These are phyloP conservation scores for Dione juno DNA, from an alignment of 2,888 invertebrate genomes.

Conservation along the genomic window DNA sequence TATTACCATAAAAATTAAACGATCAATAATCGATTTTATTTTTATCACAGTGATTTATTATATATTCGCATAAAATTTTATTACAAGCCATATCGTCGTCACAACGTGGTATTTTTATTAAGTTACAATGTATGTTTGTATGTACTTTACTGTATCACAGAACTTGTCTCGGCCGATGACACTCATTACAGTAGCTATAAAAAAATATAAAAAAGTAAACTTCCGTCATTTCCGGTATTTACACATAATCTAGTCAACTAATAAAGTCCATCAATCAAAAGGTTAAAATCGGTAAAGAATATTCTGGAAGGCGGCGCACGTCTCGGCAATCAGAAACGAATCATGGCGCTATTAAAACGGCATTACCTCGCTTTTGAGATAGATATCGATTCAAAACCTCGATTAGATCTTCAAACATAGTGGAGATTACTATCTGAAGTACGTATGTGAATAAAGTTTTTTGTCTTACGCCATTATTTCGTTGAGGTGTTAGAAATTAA, in stretches of 20 bases:
- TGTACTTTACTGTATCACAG: constrained; percentile 14
- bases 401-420: constrained; percentile 66
- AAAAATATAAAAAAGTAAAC: constrained; percentile 10
- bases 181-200: constrained; percentile 11
- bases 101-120: constrained; percentile 8
- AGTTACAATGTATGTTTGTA: constrained; percentile 14
- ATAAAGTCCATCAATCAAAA: constrained; percentile 61
- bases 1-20: constrained; percentile 1
- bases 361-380: constrained; percentile 69
- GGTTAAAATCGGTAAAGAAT: constrained; percentile 51
- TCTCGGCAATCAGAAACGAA: constrained; percentile 74
- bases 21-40: constrained; percentile 19
- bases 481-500: constrained; percentile 35
- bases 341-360: constrained; percentile 75
- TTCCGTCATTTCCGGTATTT: constrained; percentile 40
- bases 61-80: constrained; percentile 18
- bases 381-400: constrained; percentile 68
- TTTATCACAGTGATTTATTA: constrained; percentile 20
- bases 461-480: constrained; percentile 30
- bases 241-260: constrained; percentile 36
- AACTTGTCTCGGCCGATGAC: neutral
- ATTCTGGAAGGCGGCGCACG: constrained; percentile 52
- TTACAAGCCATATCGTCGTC: constrained; percentile 4
- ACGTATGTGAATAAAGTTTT: constrained; percentile 36
- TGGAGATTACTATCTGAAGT: constrained; percentile 41